Conservation (phyloP, 2,888 invertebrate genomes). For the Cordilura impudica region DNA sequence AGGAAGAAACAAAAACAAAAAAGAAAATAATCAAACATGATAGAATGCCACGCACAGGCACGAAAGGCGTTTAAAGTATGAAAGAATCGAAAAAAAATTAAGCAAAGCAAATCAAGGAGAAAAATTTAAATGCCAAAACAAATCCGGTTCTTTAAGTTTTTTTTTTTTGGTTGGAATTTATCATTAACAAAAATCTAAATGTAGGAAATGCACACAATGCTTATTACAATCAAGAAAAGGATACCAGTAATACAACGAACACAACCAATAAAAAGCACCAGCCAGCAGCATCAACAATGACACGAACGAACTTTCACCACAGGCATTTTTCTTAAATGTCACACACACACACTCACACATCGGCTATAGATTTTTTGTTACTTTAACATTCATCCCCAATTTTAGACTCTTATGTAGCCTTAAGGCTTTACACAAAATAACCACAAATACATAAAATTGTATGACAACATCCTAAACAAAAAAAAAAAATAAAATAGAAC, state of each 20-base stretch:
- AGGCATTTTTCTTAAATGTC: constrained; percentile 39
- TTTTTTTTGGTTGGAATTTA: constrained; percentile 31
- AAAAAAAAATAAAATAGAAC: constrained; percentile 1
- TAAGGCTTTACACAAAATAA: constrained; percentile 35
- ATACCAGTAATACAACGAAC: neutral
- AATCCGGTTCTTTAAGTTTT: constrained; percentile 65
- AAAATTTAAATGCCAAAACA: constrained; percentile 77
- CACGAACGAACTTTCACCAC: constrained; percentile 42
- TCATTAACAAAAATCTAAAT: constrained; percentile 55
- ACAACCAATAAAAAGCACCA: constrained; percentile 17
- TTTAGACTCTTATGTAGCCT: constrained; percentile 3
- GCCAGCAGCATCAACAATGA: constrained; percentile 25
- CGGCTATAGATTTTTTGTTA: constrained; percentile 19
- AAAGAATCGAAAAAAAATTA: constrained; percentile 55
- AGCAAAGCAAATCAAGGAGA: constrained; percentile 76
- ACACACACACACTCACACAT: constrained; percentile 42
- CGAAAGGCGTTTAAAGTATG: constrained; percentile 37
- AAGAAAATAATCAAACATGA: constrained; percentile 10
- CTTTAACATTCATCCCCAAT: constrained; percentile 36
- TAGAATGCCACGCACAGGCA: constrained; percentile 38
- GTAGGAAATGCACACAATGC: neutral
- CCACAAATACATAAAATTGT: constrained; percentile 41
- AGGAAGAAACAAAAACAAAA: constrained; percentile 37
- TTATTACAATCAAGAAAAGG: neutral
- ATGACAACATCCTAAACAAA: constrained; percentile 1